Conservation (phyloP, 2,888 invertebrate species). For the Ametastegia equiseti region DNA sequence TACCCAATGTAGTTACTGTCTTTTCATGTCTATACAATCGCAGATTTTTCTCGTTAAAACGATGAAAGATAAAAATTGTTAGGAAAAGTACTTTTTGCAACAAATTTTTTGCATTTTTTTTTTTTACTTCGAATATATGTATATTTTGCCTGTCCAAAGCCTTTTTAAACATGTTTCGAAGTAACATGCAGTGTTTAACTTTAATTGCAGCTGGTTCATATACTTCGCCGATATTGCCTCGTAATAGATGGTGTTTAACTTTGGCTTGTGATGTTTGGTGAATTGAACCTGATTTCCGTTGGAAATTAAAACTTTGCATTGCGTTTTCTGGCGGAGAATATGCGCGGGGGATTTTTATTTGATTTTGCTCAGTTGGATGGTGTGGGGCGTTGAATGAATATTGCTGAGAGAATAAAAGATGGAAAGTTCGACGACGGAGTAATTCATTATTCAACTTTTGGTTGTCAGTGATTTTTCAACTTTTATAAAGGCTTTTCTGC, state of each 20-base stretch:
- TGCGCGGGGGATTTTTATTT: background rate
- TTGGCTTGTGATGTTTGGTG: too few species aligned
- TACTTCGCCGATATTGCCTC: too few species aligned
- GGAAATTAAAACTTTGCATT: background rate
- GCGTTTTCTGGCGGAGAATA: background rate
- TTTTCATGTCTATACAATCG: too few species aligned
- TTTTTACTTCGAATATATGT: too few species aligned
- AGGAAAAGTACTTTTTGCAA: background rate
- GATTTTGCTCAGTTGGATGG: background rate
- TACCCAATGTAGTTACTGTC: too few species aligned
- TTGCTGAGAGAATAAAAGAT: background rate
- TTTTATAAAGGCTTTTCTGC: background rate
- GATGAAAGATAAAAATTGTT: background rate
- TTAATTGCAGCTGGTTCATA: too few species aligned
- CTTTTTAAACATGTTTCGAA: too few species aligned
- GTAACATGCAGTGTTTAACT: too few species aligned
- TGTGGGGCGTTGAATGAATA: background rate
- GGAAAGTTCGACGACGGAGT: background rate
- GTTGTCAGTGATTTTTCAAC: slow-evolving; percentile 17
- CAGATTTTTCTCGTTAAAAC: background rate
- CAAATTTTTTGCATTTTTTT: background rate
- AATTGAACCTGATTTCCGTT: too few species aligned
- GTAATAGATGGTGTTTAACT: background rate
- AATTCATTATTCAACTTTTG: slow-evolving; percentile 1
- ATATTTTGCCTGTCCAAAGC: too few species aligned